Evolutionary conservation across 2,113 vertebrate species (phyloP).

Genomic region (Lepus americanus): DNA sequence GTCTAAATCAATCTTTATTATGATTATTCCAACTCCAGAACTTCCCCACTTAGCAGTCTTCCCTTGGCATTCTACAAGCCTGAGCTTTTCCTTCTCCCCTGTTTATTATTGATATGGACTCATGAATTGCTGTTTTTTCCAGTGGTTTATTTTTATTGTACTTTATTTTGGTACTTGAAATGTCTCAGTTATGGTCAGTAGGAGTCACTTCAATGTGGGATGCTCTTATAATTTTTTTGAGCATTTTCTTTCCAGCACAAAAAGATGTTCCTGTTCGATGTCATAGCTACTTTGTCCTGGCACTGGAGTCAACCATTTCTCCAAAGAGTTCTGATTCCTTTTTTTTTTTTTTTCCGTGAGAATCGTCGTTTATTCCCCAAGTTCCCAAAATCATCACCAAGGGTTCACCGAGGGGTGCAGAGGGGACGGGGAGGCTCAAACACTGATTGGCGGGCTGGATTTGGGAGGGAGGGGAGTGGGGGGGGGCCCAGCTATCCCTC

Average conservation of each 20-base stretch:
- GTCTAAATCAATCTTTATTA: slow-evolving; percentile 19
- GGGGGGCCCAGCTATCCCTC: slow-evolving; percentile 61
- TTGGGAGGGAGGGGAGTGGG: background rate
- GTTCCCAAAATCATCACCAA: slow-evolving; percentile 81
- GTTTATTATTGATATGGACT: background rate
- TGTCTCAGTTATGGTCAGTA: background rate
- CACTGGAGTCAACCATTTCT: background rate
- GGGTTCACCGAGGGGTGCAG: slow-evolving; percentile 65
- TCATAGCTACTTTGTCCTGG: slow-evolving; percentile 10
- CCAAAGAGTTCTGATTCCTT: background rate
- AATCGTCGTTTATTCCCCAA: slow-evolving; percentile 82
- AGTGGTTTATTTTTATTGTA: slow-evolving; percentile 20
- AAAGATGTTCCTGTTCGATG: background rate
- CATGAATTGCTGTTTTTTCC: slow-evolving; percentile 31
- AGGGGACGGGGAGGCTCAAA: slow-evolving; percentile 61
- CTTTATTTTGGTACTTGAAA: slow-evolving; percentile 51
- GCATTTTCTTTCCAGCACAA: slow-evolving; percentile 7
- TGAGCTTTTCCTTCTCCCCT: background rate
- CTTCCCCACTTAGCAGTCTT: slow-evolving; percentile 11
- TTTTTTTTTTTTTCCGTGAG: too few species aligned
- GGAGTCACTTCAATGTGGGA: background rate
- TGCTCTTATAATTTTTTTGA: background rate
- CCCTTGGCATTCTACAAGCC: background rate
- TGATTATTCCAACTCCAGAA: background rate
- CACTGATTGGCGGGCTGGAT: slow-evolving; percentile 70